Evolutionary conservation across 2,113 vertebrate species (phyloP), one percentile per base, ranked within the genome.

Genomic region (Atlantisia rogersi): DNA sequence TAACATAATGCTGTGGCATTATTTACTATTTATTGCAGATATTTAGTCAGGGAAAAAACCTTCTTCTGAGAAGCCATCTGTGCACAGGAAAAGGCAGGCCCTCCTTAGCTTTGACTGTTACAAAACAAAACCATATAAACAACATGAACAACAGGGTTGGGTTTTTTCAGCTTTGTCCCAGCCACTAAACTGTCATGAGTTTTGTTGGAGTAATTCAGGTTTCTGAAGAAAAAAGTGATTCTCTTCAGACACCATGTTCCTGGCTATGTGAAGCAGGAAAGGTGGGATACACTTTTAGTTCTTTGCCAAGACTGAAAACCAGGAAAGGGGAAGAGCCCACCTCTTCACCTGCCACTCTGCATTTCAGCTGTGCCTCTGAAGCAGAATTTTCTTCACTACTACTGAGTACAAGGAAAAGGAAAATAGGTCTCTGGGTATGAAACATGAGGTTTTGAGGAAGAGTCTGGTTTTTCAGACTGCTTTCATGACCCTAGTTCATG

Each of bases 1-100:
- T 94, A 91, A 60, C 77, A 94, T 97, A 96, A 95, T 76, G 19
- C 31, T 83, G 76, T 88, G 69, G 64, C 42, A 93, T 95, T 96
- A 95, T 95, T 96, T 95, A 80, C 67, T 97, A 79, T 94, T 97
- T 97, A 94, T 96, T 97, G 94, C 80, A 75, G 73, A 59, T 92
- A 90, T 95, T 96, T 96, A 82, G 58, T 82, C 8, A 86, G 68
- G 50, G 89, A 53, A 91, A 90, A 53, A 92, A 37, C 12, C 6
- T 6, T 55, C 37, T 93, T 94, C 59, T 80, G 68, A 97, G 75
- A 73, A 92, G 10, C 67, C 77, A 92, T 82, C 86, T 95, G 39
- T 53, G 60, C 70, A 32, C 37, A 53, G 42, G 48, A 91, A 85
- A 79, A 83, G 31, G 26, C 87, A 91, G 15, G 10, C 6, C 62